These are phyloP conservation scores for Drosophila busckii DNA, from an alignment of 1,140 invertebrate species.

Conservation along the genomic window DNA sequence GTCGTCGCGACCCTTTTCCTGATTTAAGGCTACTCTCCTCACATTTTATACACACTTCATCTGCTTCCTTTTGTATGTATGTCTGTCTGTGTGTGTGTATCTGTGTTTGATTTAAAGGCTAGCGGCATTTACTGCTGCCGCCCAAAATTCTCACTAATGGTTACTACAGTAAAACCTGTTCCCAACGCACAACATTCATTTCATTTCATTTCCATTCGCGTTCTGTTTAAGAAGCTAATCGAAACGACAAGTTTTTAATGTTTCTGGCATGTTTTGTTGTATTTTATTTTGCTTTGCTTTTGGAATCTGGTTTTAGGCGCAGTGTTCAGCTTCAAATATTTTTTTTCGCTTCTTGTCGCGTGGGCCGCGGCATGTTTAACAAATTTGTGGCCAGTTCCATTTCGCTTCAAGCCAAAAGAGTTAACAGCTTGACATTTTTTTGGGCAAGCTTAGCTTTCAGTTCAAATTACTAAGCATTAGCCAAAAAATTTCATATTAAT, in stretches of 20 bases:
- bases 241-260: constrained; percentile 64
- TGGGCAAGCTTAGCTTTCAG: too few relatives aligned
- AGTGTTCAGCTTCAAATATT: constrained; percentile 25
- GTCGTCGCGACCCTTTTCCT: constrained; percentile 44
- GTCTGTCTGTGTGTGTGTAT: too few relatives aligned
- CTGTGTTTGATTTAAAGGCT: constrained; percentile 27
- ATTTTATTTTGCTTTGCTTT: constrained; percentile 14
- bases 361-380: constrained; percentile 23
- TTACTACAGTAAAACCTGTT: constrained; percentile 37
- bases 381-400: constrained; percentile 32
- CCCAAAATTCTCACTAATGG: constrained; percentile 40
- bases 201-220: constrained; percentile 15
- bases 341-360: constrained; percentile 10
- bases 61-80: constrained; percentile 16
- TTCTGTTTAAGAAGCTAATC: constrained; percentile 45
- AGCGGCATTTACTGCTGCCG: constrained; percentile 22
- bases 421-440: constrained; percentile 5
- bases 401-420: not conserved
- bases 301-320: constrained; percentile 32
- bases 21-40: constrained; percentile 21
- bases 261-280: constrained; percentile 45
- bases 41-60: constrained; percentile 8
- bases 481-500: too few relatives aligned
- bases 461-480: too few relatives aligned
- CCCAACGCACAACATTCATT: constrained; percentile 7